Evolutionary conservation across 2,797 vertebrate species (phyloP).

Genomic region (Enteromius unitaeniatus): DNA sequence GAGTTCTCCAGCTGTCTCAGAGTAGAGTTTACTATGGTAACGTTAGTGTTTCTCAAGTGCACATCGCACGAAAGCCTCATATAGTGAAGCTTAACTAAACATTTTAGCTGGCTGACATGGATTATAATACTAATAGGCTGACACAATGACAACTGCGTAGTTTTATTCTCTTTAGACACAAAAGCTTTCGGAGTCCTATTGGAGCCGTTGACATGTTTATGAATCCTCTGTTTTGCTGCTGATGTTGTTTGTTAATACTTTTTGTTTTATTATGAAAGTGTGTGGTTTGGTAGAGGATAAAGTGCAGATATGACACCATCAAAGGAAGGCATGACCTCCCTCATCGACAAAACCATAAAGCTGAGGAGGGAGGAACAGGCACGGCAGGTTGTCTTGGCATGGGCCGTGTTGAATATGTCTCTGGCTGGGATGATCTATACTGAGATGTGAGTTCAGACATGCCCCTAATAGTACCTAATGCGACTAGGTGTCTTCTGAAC

Average conservation of each 20-base stretch:
- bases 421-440: constrained; percentile 95
- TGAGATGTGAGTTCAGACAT: constrained; percentile 84
- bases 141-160: neutral
- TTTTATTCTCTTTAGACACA: neutral
- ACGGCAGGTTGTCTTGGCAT: constrained; percentile 88
- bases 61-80: neutral
- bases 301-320: constrained; percentile 74
- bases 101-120: neutral
- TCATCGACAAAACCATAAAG: constrained; percentile 89
- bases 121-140: neutral
- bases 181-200: neutral
- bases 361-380: constrained; percentile 91
- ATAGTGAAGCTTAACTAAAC: neutral
- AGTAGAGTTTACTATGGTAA: neutral
- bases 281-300: constrained; percentile 11
- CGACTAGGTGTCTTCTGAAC: neutral
- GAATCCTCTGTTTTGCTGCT: neutral
- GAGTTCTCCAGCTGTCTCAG: neutral
- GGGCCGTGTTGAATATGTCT: constrained; percentile 92
- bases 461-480: neutral
- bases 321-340: constrained; percentile 75
- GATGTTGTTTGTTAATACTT: neutral
- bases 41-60: neutral
- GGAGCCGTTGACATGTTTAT: neutral
- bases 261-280: neutral